phyloP scores from a whole-genome alignment of 2,113 vertebrate genomes.

The Struthio camelus region DNA sequence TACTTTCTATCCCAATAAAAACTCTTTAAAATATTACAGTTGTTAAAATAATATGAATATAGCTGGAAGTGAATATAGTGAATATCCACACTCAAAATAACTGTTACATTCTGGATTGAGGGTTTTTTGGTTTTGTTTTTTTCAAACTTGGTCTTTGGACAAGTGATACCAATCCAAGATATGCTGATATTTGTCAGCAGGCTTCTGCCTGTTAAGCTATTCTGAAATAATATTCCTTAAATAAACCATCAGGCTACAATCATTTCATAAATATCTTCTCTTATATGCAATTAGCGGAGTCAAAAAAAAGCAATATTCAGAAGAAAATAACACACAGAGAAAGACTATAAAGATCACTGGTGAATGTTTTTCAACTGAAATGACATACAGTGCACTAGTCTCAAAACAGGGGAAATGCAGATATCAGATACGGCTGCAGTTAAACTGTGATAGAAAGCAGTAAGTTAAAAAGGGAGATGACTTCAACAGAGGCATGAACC shows the following conservation, averaged over 20 bases:
- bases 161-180: background rate
- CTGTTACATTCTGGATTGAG: background rate
- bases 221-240: background rate
- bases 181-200: background rate
- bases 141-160: background rate
- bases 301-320: background rate
- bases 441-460: background rate
- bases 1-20: background rate
- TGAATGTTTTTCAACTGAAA: conserved; percentile 5
- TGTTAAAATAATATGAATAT: background rate
- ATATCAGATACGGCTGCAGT: background rate
- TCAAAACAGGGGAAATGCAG: background rate
- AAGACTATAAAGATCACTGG: background rate
- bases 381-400: background rate
- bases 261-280: background rate
- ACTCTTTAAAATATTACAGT: background rate
- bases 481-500: background rate
- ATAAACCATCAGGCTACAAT: background rate
- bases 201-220: background rate
- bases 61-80: background rate
- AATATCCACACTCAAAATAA: background rate
- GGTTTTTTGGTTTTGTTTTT: background rate
- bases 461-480: background rate
- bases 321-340: conserved; percentile 5
- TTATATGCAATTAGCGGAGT: background rate